Percentiles rank a stretch among this genome's conserved stretches.
These are phyloP conservation scores for Penaeus chinensis DNA, from an alignment of 1,140 invertebrate genomes.

Conservation along the genomic window DNA sequence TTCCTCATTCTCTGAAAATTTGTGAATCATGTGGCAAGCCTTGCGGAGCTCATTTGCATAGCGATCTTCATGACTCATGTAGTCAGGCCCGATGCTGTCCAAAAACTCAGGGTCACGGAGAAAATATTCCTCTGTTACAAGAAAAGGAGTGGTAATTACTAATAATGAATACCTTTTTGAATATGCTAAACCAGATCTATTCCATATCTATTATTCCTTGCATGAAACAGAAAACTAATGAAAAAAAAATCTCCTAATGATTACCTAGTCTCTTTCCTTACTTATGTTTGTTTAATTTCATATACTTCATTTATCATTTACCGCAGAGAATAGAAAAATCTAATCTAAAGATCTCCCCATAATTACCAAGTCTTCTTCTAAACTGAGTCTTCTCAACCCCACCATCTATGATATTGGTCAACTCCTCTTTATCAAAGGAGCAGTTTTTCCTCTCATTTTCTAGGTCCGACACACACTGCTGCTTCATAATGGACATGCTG, in stretches of 20 bases:
- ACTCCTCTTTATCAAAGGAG: constrained; percentile 7
- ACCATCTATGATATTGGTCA: neutral
- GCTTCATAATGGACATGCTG: no score
- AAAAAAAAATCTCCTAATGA: no score
- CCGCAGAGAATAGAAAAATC: no score
- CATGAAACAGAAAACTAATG: no score
- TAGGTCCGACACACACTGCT: constrained; percentile 6
- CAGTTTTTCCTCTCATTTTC: constrained; percentile 6
- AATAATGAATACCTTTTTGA: neutral
- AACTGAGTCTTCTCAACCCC: constrained; percentile 14
- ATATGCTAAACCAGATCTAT: neutral
- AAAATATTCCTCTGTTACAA: constrained; percentile 3
- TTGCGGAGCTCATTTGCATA: constrained; percentile 28
- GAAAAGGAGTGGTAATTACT: neutral
- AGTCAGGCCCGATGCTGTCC: constrained; percentile 19
- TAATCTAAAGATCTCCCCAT: neutral
- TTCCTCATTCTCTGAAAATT: constrained; percentile 9
- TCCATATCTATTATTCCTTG: no score
- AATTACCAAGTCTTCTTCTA: constrained; percentile 16
- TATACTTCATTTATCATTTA: no score
- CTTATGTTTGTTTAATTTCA: no score
- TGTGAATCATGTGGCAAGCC: constrained; percentile 24
- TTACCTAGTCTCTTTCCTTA: no score
- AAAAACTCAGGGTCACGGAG: constrained; percentile 12
- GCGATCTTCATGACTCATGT: constrained; percentile 35